Percentiles rank a stretch among this genome's conserved stretches.
These are phyloP conservation scores for Sicus ferrugineus DNA, from an alignment of 2,888 invertebrate genomes.

Conservation along the genomic window DNA sequence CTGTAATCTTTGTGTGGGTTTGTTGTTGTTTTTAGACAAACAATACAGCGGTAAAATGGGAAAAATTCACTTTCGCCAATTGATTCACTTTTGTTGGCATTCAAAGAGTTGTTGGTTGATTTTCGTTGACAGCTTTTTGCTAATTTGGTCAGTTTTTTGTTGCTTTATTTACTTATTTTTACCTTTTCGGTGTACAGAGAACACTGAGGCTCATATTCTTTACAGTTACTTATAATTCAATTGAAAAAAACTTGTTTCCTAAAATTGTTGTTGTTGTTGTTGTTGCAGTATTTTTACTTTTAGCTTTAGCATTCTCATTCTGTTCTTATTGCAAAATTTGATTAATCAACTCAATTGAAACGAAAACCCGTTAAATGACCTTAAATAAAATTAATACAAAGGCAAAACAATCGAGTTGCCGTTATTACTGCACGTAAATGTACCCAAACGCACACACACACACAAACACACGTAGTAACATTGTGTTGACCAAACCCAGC, in stretches of 20 bases:
- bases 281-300: constrained; percentile 19
- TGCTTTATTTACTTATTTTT: background rate
- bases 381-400: constrained; percentile 20
- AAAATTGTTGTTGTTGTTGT: constrained; percentile 8
- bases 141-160: background rate
- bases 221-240: background rate
- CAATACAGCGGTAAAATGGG: no score
- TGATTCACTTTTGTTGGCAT: background rate
- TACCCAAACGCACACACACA: constrained; percentile 6
- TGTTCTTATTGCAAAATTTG: constrained; percentile 12
- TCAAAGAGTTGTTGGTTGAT: background rate
- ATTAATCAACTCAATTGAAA: background rate
- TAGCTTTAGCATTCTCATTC: constrained; percentile 7
- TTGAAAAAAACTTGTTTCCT: background rate
- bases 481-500: no score
- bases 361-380: constrained; percentile 17
- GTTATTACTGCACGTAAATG: constrained; percentile 13
- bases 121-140: constrained; percentile 5
- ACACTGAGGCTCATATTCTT: background rate
- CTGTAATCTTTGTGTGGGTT: no score
- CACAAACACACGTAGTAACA: constrained; percentile 9
- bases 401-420: background rate
- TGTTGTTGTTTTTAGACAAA: no score
- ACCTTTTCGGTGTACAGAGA: background rate
- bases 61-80: no score